These are phyloP conservation scores for Sylvietta virens DNA, from an alignment of 2,113 vertebrate species.

Conservation along the genomic window DNA sequence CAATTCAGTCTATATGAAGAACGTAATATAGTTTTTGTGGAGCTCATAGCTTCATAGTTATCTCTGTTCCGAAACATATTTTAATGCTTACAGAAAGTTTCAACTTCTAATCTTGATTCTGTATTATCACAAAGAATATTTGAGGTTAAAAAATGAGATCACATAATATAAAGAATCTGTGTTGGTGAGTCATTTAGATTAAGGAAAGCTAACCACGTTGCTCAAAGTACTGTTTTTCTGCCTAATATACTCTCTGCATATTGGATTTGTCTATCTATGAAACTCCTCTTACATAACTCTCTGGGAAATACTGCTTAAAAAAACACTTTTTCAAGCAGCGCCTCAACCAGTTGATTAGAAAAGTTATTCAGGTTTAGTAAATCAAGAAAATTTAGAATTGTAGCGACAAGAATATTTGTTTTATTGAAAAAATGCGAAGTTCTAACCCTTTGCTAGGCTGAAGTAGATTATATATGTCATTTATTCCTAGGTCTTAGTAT, in stretches of 20 bases:
- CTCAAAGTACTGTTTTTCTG: background rate
- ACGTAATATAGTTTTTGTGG: background rate
- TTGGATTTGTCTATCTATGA: background rate
- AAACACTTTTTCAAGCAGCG: background rate
- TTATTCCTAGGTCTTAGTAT: background rate
- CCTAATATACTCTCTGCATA: background rate
- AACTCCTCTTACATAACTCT: constrained; percentile 3
- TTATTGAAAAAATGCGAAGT: background rate
- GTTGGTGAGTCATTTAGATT: background rate
- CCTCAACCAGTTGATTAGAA: background rate
- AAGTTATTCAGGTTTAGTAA: background rate
- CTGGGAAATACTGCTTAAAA: background rate
- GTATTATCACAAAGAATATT: background rate
- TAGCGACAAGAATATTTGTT: background rate
- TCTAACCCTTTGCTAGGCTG: background rate
- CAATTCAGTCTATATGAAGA: background rate
- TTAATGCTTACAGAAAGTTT: background rate
- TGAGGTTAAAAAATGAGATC: background rate
- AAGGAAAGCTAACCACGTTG: background rate
- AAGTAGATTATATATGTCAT: background rate
- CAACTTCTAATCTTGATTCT: background rate
- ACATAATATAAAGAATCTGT: background rate
- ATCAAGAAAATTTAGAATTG: background rate
- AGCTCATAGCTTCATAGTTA: background rate
- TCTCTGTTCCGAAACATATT: background rate